Evolutionary conservation across 1,140 invertebrate genomes (phyloP).

Genomic region (Cyrtorhinus lividipennis): DNA sequence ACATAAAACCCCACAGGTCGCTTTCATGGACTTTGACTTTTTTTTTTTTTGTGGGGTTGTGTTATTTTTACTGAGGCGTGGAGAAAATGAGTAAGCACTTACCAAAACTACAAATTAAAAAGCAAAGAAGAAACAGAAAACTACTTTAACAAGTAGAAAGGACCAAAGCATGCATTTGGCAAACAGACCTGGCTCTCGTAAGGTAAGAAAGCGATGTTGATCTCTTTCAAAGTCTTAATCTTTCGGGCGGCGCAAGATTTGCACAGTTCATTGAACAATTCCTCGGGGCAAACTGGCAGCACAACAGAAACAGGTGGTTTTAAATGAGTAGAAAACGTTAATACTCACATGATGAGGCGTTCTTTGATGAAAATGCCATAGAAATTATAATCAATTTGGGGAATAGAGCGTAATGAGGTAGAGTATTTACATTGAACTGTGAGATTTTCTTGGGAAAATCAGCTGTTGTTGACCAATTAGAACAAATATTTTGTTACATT

Average conservation of each 20-base stretch:
- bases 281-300: slow-evolving; percentile 61
- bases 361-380: neutral
- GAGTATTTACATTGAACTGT: no score
- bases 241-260: slow-evolving; percentile 87
- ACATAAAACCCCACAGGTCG: no score
- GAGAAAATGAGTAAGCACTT: no score
- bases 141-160: neutral
- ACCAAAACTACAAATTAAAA: no score
- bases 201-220: slow-evolving; percentile 99
- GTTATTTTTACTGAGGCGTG: no score
- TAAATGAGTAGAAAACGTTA: slow-evolving; percentile 12
- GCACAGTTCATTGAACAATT: slow-evolving; percentile 90
- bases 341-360: neutral
- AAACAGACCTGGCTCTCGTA: slow-evolving; percentile 90
- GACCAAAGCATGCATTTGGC: neutral
- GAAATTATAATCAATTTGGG: no score
- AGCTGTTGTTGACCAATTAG: no score
- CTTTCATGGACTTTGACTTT: no score
- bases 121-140: neutral
- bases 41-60: no score
- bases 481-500: no score
- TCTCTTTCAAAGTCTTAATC: slow-evolving; percentile 98
- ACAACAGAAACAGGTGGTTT: slow-evolving; percentile 19
- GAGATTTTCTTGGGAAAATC: no score
- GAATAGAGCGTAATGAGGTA: no score